Evolutionary conservation across 2,113 vertebrate species (phyloP).

Genomic region (Lonchura striata): DNA sequence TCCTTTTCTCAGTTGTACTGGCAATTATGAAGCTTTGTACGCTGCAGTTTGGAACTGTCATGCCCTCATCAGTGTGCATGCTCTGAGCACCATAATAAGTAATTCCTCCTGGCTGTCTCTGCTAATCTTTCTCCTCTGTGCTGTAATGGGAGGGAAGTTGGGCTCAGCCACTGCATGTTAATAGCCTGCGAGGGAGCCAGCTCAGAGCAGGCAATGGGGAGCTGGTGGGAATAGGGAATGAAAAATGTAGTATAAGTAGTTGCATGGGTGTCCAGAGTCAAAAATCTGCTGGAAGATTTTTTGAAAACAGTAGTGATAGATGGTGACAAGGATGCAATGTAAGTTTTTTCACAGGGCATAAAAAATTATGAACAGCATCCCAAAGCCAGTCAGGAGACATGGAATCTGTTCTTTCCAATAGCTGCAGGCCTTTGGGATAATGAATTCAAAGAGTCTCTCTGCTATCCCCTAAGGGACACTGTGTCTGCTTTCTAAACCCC

Average conservation of each 20-base stretch:
- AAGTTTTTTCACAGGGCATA: background rate
- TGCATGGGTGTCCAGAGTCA: background rate
- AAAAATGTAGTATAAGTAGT: background rate
- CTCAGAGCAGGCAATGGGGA: background rate
- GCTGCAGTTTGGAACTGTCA: background rate
- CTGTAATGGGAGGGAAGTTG: background rate
- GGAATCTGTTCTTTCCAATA: background rate
- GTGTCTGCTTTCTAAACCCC: conserved; percentile 20
- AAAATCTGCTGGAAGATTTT: background rate
- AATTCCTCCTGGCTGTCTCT: conserved; percentile 23
- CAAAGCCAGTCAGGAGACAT: background rate
- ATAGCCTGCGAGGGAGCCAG: background rate
- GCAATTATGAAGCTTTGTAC: conserved; percentile 8
- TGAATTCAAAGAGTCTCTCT: background rate
- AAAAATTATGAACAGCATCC: background rate
- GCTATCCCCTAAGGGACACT: background rate
- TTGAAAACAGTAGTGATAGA: background rate
- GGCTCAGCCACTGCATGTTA: background rate
- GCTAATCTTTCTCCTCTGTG: conserved; percentile 23
- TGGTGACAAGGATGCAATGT: background rate
- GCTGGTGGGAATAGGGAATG: background rate
- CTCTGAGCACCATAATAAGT: conserved; percentile 22
- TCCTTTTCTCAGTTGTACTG: conserved; percentile 8
- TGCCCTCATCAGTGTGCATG: background rate
- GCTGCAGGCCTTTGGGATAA: conserved; percentile 23